Evolutionary conservation across 2,113 vertebrate species (phyloP), one percentile per base, ranked within the genome.

Genomic region (Catagonus wagneri): DNA sequence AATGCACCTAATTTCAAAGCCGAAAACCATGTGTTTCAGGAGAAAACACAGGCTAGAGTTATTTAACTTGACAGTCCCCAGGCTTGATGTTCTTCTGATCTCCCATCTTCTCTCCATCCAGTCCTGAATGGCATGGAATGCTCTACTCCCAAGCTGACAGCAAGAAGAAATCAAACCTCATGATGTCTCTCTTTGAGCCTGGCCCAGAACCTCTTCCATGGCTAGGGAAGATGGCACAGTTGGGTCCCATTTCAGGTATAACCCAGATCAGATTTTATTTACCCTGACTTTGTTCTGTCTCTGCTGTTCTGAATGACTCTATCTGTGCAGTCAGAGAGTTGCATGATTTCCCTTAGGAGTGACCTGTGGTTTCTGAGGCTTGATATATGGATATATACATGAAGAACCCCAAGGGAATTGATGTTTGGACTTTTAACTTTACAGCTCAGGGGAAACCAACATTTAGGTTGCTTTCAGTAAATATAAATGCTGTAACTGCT

Each of bases 91-190:
- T 94, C 56, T 78, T 97, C 76, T 98, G 69, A 69, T 96, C 50
- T 83, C 97, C 89, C 71, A 11, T 71, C 90, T 84, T 96, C 72
- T 90, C 65, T 83, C 91, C 94, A 29, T 52, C 39, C 94, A 99
- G 99, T 78, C 98, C 99, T 11, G 99, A 99, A 71, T 99, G 99
- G 99, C 99, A 98, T 19, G 99, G 99, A 65, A 99, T 99, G 99
- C 98, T 99, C 63, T 99, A 99, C 97, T 99, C 99, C 19, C 99
- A 99, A 98, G 99, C 99, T 71, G 99, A 99, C 96, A 99, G 99
- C 98, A 99, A 99, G 98, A 99, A 99, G 98, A 99, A 99, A 97
- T 99, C 99, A 9, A 99, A 99, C 98, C 98, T 99, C 94, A 99
- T 99, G 99, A 99, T 99, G 99, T 99, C 99, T 0, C 98, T 99